phyloP scores from a whole-genome alignment of 2,797 vertebrate genomes.

The Poeciliopsis turneri region DNA sequence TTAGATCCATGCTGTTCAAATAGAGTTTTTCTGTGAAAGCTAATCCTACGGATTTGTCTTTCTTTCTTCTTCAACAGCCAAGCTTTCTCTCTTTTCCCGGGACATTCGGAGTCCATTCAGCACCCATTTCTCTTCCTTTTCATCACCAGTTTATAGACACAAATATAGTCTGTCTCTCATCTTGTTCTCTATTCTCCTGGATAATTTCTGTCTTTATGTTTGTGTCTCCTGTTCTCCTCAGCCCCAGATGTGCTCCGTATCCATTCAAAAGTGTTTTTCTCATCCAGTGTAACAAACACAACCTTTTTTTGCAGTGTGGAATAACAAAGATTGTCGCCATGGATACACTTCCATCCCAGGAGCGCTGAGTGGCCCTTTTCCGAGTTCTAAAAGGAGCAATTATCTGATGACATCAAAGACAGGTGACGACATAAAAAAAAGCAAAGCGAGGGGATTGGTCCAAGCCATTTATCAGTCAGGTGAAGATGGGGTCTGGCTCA shows the following conservation, averaged over 20 bases:
- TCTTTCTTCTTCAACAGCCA: conserved; percentile 7
- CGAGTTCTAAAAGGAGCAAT: conserved; percentile 82
- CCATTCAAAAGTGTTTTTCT: conserved; percentile 54
- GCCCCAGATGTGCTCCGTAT: conserved; percentile 64
- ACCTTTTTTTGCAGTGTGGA: conserved; percentile 55
- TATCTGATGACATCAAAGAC: conserved; percentile 84
- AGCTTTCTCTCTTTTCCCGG: conserved; percentile 14
- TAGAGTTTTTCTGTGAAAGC: conserved; percentile 25
- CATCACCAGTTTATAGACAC: conserved; percentile 14
- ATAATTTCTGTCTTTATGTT: conserved; percentile 24
- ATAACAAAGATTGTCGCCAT: conserved; percentile 78
- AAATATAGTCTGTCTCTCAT: conserved; percentile 35
- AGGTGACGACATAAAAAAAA: conserved; percentile 63
- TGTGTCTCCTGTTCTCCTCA: conserved; percentile 25
- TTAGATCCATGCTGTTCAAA: conserved; percentile 25
- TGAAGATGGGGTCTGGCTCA: conserved; percentile 47
- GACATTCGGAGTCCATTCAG: conserved; percentile 27
- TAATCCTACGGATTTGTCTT: conserved; percentile 35
- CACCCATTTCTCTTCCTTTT: conserved; percentile 14
- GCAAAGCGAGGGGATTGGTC: conserved; percentile 59
- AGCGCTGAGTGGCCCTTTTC: conserved; percentile 68
- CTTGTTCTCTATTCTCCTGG: conserved; percentile 10
- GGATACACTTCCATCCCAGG: conserved; percentile 65
- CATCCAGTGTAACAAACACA: conserved; percentile 66
- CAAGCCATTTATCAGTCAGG: conserved; percentile 66